Evolutionary conservation across 1,140 invertebrate genomes (phyloP), one percentile per base, ranked within the genome.

Genomic region (Nephotettix cincticeps): DNA sequence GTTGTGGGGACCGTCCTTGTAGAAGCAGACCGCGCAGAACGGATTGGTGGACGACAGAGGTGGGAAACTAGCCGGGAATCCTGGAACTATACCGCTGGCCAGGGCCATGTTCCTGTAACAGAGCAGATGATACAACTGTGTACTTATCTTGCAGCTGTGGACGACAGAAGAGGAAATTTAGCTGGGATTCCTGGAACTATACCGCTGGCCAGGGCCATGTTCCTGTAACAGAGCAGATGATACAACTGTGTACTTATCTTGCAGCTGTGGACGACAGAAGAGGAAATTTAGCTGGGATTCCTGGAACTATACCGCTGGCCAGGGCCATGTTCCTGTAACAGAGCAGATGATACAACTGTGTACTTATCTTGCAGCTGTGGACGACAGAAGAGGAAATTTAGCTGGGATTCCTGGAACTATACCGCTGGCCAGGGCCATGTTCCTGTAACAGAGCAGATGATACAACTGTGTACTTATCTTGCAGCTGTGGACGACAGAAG

Each of bases 51-150:
- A 67, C 43, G 80, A 1, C 19, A n/a, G 32, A 17, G 29, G 65
- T n/a, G 32, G 43, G 32, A 25, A 43, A 36, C 23, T 30, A 11
- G 4, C 19, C 4, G 65, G 65, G 3, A 67, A 79, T 19, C 80
- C 74, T 29, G 77, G 77, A n/a, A 78, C 74, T 25, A 81, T 71
- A 13, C 78, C 79, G 61, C 73, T 80, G 11, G 78, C 78, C 14
- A 80, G 74, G 0, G 79, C 80, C 11, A 81, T 77, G 51, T 81
- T 80, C 45, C 80, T 81, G 74, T 1, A 76, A 78, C 29, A n/a
- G n/a, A n/a, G n/a, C n/a, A n/a, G n/a, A n/a, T n/a, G n/a, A n/a
- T n/a, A n/a, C n/a, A n/a, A n/a, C n/a, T n/a, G n/a, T n/a, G n/a
- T n/a, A n/a, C n/a, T n/a, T n/a, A n/a, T n/a, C n/a, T n/a, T n/a